A percentile compares a stretch with the other conserved stretches of the same genome.
Conservation (phyloP, 2,113 vertebrate genomes). For the Poicephalus gulielmi region DNA sequence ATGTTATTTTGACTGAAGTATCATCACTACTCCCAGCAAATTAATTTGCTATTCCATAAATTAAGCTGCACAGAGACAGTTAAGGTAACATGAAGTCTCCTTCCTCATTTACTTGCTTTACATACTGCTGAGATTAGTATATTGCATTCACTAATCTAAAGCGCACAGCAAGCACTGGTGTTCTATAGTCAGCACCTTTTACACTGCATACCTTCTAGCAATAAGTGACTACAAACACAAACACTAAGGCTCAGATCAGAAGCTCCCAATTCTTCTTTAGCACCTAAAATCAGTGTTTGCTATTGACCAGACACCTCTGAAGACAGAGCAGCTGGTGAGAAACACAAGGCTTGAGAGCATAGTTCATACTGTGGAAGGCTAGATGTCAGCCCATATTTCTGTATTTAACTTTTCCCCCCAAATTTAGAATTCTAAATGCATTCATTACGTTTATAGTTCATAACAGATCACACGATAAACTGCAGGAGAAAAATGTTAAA, state of each 20-base stretch:
- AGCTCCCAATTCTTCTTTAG: neutral
- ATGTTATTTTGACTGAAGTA: conserved; percentile 26
- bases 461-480: neutral
- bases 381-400: neutral
- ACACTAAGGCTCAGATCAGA: neutral
- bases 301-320: neutral
- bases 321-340: neutral
- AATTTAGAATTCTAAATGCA: neutral
- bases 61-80: neutral
- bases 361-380: neutral
- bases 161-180: neutral
- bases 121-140: neutral
- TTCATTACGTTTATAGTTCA: neutral
- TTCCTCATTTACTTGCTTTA: neutral
- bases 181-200: neutral
- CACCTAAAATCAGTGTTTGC: neutral
- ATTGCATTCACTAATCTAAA: neutral
- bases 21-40: conserved; percentile 7
- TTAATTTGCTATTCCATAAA: conserved; percentile 39
- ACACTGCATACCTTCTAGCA: neutral
- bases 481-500: neutral
- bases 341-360: neutral
- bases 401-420: neutral
- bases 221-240: neutral
- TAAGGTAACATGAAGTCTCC: neutral